Conservation (phyloP, 2,113 vertebrate species). For the Chunga burmeisteri region DNA sequence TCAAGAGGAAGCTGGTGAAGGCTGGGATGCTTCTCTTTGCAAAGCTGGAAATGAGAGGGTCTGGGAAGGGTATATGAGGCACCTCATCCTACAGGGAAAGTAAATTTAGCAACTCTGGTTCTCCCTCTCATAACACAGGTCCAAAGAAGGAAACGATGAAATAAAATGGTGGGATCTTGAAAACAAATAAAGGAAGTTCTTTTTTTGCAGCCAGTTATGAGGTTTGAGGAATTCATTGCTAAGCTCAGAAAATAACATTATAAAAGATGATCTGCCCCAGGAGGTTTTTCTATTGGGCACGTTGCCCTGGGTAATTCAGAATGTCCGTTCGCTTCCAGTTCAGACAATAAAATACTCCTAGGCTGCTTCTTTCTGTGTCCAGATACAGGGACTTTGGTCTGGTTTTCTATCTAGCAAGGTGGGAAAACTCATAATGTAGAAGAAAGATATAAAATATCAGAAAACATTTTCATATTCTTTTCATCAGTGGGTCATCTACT, state of each 20-base stretch:
- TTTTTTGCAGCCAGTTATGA: background rate
- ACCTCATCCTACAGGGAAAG: background rate
- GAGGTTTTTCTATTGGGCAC: background rate
- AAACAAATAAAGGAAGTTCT: background rate
- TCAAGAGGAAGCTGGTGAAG: background rate
- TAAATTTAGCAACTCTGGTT: background rate
- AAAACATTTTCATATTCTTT: background rate
- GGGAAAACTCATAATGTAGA: background rate
- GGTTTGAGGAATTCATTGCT: background rate
- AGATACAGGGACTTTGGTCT: background rate
- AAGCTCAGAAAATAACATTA: background rate
- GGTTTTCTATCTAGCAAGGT: background rate
- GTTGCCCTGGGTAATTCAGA: background rate
- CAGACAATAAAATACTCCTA: background rate
- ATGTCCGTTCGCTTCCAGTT: background rate
- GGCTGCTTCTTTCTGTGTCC: background rate
- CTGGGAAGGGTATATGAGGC: background rate
- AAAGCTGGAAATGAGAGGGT: background rate
- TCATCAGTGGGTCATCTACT: background rate
- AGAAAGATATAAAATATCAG: background rate
- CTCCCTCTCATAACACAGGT: background rate
- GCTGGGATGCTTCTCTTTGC: background rate
- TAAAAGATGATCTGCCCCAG: background rate
- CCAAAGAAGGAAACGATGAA: background rate
- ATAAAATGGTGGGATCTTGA: background rate